Evolutionary conservation across 1,140 invertebrate species (phyloP).

Genomic region (Drosophila saltans): DNA sequence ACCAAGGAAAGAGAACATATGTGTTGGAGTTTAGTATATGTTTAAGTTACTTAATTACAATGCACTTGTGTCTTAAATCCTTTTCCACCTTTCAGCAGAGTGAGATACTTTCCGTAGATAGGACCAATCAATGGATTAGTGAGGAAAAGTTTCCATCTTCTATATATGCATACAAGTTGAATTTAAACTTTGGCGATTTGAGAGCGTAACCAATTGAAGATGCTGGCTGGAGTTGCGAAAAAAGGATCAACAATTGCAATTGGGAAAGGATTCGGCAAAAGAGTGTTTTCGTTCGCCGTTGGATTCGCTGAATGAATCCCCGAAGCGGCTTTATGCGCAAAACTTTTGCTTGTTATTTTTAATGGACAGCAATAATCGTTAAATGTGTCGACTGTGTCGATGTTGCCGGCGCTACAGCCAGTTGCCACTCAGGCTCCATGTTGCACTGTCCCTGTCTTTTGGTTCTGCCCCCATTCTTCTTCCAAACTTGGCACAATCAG

Average conservation of each 20-base stretch:
- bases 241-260: constrained; percentile 82
- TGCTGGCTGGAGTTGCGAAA: constrained; percentile 61
- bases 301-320: constrained; percentile 74
- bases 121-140: background rate
- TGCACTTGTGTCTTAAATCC: background rate
- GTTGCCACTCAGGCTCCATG: constrained; percentile 18
- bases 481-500: constrained; percentile 54
- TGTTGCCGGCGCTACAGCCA: constrained; percentile 31
- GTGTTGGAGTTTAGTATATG: constrained; percentile 16
- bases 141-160: background rate
- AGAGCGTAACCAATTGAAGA: constrained; percentile 54
- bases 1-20: constrained; percentile 27
- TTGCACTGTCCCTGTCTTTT: constrained; percentile 25
- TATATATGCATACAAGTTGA: constrained; percentile 45
- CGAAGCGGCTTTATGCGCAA: constrained; percentile 80
- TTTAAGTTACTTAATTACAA: background rate
- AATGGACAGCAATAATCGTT: constrained; percentile 79
- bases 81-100: background rate
- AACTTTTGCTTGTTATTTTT: constrained; percentile 82
- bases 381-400: constrained; percentile 77
- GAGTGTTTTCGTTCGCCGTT: constrained; percentile 71
- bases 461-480: constrained; percentile 38
- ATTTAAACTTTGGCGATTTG: constrained; percentile 75
- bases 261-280: constrained; percentile 74
- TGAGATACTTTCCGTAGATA: background rate